Evolutionary conservation across 2,113 vertebrate species (phyloP).

Genomic region (Pagrus major): DNA sequence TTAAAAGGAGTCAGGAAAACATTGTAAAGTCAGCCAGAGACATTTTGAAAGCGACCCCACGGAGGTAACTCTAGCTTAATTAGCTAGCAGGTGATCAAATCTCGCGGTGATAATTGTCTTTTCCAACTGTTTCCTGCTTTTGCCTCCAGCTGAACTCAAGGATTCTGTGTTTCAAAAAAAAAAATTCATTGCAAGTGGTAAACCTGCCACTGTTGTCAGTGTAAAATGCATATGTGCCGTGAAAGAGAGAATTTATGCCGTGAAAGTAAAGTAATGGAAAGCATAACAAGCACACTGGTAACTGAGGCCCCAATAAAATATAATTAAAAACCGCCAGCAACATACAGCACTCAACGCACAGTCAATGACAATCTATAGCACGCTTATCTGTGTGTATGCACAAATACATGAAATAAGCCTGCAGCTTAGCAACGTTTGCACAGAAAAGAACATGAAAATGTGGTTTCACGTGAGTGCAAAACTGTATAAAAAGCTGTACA

Average conservation of each 20-base stretch:
- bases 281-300: not conserved
- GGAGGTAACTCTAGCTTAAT: not conserved
- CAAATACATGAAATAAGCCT: not conserved
- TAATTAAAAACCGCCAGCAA: not conserved
- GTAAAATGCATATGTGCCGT: not conserved
- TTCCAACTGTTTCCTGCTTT: not conserved
- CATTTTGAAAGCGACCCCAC: no score
- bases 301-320: not conserved
- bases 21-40: no score
- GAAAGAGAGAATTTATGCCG: not conserved
- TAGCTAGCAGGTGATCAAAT: not conserved
- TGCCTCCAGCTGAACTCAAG: not conserved
- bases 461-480: not conserved
- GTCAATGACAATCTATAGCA: not conserved
- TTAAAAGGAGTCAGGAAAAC: not conserved
- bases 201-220: not conserved
- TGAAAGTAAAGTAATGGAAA: not conserved
- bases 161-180: not conserved
- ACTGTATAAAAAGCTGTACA: not conserved
- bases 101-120: not conserved
- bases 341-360: not conserved
- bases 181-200: not conserved
- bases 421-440: not conserved
- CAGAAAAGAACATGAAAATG: slow-evolving; percentile 6
- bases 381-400: not conserved